Conservation (phyloP, 2,113 vertebrate species). For the Istiophorus platypterus region DNA sequence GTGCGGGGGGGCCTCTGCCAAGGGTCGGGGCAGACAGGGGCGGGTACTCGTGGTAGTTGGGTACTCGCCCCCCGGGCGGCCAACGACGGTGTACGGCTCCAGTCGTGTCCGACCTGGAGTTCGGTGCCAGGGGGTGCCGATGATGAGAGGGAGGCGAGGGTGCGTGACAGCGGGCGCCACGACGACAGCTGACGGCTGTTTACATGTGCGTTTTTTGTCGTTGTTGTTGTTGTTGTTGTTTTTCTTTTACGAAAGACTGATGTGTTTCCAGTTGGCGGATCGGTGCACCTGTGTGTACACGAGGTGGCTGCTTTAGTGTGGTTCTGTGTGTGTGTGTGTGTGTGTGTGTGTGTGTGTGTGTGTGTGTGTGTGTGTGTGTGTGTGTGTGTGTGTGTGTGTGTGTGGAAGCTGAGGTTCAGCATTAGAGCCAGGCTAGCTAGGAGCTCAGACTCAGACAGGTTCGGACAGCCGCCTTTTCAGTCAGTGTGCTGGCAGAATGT, state of each 20-base stretch:
- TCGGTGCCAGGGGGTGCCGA: constrained; percentile 55
- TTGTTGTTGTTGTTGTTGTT: too few species aligned
- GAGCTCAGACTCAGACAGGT: too few species aligned
- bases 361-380: constrained; percentile 1
- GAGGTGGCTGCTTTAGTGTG: background rate
- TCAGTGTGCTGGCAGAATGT: constrained; percentile 6
- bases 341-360: background rate
- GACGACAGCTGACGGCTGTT: constrained; percentile 46
- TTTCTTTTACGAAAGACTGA: too few species aligned
- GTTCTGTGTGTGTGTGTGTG: background rate
- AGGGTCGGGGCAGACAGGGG: constrained; percentile 17
- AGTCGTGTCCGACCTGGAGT: constrained; percentile 42
- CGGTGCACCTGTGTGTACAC: constrained; percentile 4
- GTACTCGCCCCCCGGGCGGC: constrained; percentile 53
- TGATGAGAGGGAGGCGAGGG: constrained; percentile 67
- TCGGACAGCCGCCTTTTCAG: background rate
- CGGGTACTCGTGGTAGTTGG: constrained; percentile 43
- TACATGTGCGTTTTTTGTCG: constrained; percentile 17
- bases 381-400: background rate
- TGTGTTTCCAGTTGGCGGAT: too few species aligned
- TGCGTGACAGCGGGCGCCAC: constrained; percentile 26
- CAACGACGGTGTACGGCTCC: constrained; percentile 52
- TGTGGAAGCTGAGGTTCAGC: background rate
- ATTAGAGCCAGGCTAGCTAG: constrained; percentile 4
- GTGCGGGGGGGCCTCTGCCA: background rate